phyloP scores from a whole-genome alignment of 2,113 vertebrate genomes.

The Pomatorhinus ruficollis region DNA sequence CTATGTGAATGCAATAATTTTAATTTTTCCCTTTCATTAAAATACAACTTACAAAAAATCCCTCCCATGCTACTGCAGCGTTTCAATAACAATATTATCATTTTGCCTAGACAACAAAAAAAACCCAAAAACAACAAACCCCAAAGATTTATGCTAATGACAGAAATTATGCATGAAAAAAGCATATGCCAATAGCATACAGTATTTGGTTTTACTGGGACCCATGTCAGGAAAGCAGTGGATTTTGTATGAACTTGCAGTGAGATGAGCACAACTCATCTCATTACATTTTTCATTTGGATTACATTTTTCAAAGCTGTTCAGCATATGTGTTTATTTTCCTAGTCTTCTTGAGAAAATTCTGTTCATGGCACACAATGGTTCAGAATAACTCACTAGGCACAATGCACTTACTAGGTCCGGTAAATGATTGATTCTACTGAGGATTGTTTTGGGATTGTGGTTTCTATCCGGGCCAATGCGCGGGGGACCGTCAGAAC shows the following conservation, averaged over 20 bases:
- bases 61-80: background rate
- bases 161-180: background rate
- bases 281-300: background rate
- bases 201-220: background rate
- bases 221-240: background rate
- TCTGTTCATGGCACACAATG: background rate
- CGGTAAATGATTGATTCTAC: background rate
- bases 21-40: background rate
- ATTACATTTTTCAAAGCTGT: background rate
- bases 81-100: background rate
- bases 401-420: background rate
- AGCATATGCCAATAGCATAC: background rate
- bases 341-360: background rate
- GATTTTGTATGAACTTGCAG: background rate
- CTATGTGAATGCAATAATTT: background rate
- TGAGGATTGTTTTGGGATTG: background rate
- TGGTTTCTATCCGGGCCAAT: background rate
- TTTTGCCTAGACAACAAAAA: background rate
- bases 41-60: background rate
- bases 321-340: background rate
- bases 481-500: accelerated
- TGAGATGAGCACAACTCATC: background rate
- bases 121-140: too few species aligned
- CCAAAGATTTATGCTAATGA: background rate
- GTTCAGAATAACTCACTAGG: background rate